Evolutionary conservation across 2,797 vertebrate genomes (phyloP).

Genomic region (Ara ararauna): DNA sequence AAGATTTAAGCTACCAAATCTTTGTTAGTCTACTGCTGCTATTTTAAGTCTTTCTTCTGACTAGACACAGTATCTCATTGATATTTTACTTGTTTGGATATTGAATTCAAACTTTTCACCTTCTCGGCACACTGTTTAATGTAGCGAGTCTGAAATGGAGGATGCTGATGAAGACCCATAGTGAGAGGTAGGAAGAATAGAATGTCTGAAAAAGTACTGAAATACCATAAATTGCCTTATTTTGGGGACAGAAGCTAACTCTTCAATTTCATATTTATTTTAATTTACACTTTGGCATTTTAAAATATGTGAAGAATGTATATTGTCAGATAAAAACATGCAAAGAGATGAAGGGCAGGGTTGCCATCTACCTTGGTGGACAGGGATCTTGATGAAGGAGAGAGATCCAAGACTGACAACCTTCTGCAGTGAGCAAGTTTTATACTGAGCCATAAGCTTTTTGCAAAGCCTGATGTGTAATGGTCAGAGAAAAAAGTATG

Average conservation of each 20-base stretch:
- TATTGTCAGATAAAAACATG: neutral
- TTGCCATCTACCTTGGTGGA: rapidly evolving
- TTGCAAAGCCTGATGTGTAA: no score
- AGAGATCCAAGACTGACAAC: rapidly evolving
- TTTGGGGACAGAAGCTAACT: neutral
- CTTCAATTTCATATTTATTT: neutral
- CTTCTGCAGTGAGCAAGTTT: neutral
- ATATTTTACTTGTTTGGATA: neutral
- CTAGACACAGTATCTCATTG: neutral
- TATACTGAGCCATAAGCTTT: no score
- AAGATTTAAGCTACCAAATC: neutral
- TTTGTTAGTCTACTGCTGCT: neutral
- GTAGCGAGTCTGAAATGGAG: neutral
- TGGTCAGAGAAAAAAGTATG: no score
- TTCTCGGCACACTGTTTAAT: neutral
- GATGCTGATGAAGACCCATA: rapidly evolving
- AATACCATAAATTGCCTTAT: neutral
- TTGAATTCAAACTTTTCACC: neutral
- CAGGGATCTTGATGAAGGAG: no score
- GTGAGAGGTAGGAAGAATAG: neutral
- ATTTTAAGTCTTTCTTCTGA: neutral
- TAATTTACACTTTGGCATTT: neutral
- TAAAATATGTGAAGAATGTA: neutral
- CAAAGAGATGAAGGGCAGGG: no score
- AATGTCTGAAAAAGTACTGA: neutral